Percentiles rank a stretch among this genome's conserved stretches.
Evolutionary conservation across 2,113 vertebrate species (phyloP).

Genomic region (Plecturocebus donacophilus): DNA sequence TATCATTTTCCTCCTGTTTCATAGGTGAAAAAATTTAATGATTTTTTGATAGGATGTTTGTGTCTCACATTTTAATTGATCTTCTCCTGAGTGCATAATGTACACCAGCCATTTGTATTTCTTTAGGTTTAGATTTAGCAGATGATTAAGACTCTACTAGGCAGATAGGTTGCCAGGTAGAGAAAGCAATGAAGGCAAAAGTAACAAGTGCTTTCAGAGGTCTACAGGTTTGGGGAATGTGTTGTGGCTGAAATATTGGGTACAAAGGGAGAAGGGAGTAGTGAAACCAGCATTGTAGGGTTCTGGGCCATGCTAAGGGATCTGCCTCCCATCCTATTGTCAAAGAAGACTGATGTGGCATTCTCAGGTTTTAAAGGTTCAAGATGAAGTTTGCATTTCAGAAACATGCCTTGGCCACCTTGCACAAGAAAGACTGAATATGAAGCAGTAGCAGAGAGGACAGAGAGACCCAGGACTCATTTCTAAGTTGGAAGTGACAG

Average conservation of each 20-base stretch:
- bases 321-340: neutral
- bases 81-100: neutral
- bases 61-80: neutral
- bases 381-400: neutral
- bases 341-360: neutral
- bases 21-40: neutral
- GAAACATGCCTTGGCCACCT: neutral
- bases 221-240: neutral
- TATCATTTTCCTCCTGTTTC: neutral
- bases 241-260: neutral
- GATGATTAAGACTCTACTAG: neutral
- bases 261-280: neutral
- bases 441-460: neutral
- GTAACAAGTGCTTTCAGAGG: neutral
- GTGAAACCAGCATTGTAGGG: neutral
- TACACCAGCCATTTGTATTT: neutral
- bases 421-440: neutral
- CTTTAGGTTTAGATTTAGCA: neutral
- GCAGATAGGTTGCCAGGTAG: neutral
- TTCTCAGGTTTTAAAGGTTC: neutral
- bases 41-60: neutral
- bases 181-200: neutral
- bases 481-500: neutral
- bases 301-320: neutral
- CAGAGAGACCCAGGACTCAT: neutral